A percentile compares a stretch with the other conserved stretches of the same genome.
phyloP scores from a whole-genome alignment of 1,140 invertebrate genomes.

The Chrysopa pallens region DNA sequence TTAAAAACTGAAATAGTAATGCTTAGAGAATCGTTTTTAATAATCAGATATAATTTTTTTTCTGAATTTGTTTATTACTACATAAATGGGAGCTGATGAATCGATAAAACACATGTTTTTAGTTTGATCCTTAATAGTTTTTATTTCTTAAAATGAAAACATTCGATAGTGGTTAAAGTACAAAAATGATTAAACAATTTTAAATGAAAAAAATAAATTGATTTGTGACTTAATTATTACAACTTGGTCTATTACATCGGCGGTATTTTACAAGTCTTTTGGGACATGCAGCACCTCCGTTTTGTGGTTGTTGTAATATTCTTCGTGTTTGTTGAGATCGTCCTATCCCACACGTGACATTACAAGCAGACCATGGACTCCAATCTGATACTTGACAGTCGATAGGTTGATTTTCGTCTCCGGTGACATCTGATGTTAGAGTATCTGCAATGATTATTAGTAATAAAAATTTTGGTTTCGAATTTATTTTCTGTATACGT shows the following conservation, averaged over 20 bases:
- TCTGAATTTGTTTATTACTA: no score
- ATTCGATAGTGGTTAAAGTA: no score
- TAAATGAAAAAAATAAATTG: no score
- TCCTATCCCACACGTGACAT: conserved; percentile 47
- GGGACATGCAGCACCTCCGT: conserved; percentile 52
- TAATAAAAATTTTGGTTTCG: neutral
- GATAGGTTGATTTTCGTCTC: conserved; percentile 10
- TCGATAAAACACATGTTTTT: no score
- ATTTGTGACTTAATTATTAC: neutral
- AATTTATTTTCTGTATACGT: conserved; percentile 4
- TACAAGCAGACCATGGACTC: conserved; percentile 59
- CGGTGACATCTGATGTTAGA: no score
- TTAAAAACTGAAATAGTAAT: no score
- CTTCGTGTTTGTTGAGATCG: conserved; percentile 38
- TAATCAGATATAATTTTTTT: no score
- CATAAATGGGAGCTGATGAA: no score
- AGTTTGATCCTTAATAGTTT: no score
- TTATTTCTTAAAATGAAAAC: no score
- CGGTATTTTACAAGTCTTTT: conserved; percentile 30
- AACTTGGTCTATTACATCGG: conserved; percentile 20
- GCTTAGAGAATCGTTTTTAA: no score
- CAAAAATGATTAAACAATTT: no score
- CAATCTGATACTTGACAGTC: conserved; percentile 53
- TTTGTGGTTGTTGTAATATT: conserved; percentile 37
- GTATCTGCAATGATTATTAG: neutral